Percentiles rank a stretch among this genome's conserved stretches.
phyloP scores from a whole-genome alignment of 2,888 invertebrate species.

The Gortyna flavago region DNA sequence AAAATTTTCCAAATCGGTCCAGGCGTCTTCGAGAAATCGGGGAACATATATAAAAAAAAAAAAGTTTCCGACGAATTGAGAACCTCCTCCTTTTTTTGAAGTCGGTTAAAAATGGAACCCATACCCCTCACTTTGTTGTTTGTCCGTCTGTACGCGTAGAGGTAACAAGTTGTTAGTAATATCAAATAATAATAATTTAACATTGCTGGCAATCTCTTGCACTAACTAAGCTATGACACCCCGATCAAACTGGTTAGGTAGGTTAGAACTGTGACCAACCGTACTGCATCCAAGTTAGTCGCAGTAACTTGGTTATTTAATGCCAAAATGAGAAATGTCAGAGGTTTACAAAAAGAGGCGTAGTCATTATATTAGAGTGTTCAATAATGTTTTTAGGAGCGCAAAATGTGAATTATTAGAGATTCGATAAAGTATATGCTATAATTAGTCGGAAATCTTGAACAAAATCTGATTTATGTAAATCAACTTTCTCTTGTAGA shows the following conservation, averaged over 20 bases:
- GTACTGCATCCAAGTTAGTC: not conserved
- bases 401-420: not conserved
- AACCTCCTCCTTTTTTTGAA: too few species aligned
- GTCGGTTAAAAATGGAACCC: not conserved
- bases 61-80: too few species aligned
- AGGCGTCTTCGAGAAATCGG: too few species aligned
- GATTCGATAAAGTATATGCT: not conserved
- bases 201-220: not conserved
- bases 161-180: not conserved
- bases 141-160: not conserved
- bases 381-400: not conserved
- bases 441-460: not conserved
- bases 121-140: not conserved
- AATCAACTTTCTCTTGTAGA: not conserved
- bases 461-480: conserved; percentile 1
- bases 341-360: not conserved
- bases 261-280: not conserved
- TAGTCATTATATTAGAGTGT: not conserved
- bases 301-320: not conserved
- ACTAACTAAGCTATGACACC: not conserved
- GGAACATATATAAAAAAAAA: too few species aligned
- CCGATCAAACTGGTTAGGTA: not conserved
- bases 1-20: too few species aligned
- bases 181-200: not conserved
- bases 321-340: not conserved